Conservation (phyloP, 2,113 vertebrate genomes). For the Entomyzon cyanotis region DNA sequence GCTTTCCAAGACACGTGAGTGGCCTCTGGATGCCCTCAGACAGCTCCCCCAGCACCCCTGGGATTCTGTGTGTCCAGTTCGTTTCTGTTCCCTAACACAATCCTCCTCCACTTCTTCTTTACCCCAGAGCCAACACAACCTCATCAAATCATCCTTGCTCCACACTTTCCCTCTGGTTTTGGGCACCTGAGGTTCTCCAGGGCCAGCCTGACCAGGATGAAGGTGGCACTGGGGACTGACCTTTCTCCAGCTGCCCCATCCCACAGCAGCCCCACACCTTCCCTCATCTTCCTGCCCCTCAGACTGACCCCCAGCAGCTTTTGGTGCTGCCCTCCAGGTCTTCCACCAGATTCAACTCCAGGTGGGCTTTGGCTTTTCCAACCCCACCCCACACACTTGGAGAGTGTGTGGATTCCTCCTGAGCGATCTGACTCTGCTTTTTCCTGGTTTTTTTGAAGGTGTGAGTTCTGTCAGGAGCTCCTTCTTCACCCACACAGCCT, state of each 20-base stretch:
- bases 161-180: background rate
- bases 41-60: background rate
- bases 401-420: background rate
- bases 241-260: background rate
- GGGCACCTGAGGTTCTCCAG: background rate
- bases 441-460: too few species aligned
- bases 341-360: background rate
- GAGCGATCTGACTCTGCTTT: background rate
- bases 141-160: background rate
- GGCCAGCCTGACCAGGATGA: background rate
- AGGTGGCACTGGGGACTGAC: background rate
- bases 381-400: background rate
- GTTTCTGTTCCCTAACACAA: background rate
- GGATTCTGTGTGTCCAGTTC: background rate
- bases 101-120: background rate
- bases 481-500: background rate
- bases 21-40: background rate
- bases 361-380: background rate
- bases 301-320: background rate
- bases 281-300: background rate
- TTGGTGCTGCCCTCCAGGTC: background rate
- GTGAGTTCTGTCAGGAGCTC: background rate
- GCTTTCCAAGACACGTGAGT: background rate
- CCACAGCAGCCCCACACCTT: background rate
- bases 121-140: background rate